Conservation (phyloP, 1,140 invertebrate species). For the Drosophila asahinai region DNA sequence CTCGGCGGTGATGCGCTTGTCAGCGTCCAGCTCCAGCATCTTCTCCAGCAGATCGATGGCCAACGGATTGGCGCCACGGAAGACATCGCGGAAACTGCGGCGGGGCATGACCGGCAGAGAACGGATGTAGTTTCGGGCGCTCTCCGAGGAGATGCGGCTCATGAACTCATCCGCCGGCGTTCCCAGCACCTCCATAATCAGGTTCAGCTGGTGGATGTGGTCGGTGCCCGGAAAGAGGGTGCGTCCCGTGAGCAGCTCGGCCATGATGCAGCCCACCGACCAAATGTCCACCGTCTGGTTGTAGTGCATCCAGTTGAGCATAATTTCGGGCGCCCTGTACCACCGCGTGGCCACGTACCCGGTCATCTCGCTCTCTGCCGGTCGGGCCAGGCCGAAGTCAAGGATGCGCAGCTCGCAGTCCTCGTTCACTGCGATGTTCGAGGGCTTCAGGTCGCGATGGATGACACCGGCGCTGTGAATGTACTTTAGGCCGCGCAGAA, state of each 20-base stretch:
- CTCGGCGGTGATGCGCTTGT: slow-evolving; percentile 96
- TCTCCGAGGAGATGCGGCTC: slow-evolving; percentile 97
- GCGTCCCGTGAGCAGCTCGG: slow-evolving; percentile 96
- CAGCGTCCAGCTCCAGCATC: slow-evolving; percentile 98
- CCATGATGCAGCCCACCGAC: slow-evolving; percentile 99
- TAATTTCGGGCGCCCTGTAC: slow-evolving; percentile 99
- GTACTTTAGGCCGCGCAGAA: slow-evolving; percentile 98
- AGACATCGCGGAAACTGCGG: slow-evolving; percentile 96
- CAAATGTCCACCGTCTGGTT: slow-evolving; percentile 99
- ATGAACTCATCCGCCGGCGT: slow-evolving; percentile 96
- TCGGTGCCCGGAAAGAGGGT: slow-evolving; percentile 98
- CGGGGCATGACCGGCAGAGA: slow-evolving; percentile 95
- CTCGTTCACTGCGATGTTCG: slow-evolving; percentile 99
- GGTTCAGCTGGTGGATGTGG: slow-evolving; percentile 99
- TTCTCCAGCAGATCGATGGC: slow-evolving; percentile 97
- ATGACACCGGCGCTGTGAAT: slow-evolving; percentile 99
- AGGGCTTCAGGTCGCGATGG: slow-evolving; percentile 99
- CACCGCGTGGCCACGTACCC: slow-evolving; percentile 99
- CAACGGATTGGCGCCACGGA: slow-evolving; percentile 96
- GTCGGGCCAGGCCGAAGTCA: slow-evolving; percentile 98
- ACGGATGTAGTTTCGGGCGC: slow-evolving; percentile 96
- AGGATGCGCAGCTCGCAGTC: slow-evolving; percentile 99
- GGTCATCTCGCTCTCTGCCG: slow-evolving; percentile 99
- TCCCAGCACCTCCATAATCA: slow-evolving; percentile 97
- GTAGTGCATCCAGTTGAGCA: slow-evolving; percentile 99